These are phyloP conservation scores for Neoaliturus tenellus DNA, from an alignment of 2,888 invertebrate genomes.

Conservation along the genomic window DNA sequence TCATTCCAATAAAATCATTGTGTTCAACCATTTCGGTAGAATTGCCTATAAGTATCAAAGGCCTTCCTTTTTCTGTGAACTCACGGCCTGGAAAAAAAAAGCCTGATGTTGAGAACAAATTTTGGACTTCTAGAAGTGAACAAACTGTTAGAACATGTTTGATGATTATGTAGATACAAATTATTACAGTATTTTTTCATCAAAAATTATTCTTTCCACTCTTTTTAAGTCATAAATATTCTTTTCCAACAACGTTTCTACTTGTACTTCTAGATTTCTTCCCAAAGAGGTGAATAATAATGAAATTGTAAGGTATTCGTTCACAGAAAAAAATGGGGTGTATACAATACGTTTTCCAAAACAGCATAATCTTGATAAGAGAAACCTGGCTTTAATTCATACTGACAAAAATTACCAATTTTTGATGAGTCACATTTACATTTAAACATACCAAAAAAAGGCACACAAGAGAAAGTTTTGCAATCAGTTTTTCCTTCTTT, in stretches of 20 bases:
- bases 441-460: not conserved
- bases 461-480: not conserved
- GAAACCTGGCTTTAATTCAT: not conserved
- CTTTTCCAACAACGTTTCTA: not conserved
- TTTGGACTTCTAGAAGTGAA: not conserved
- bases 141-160: not conserved
- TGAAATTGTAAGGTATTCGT: not conserved
- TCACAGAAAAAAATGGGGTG: not conserved
- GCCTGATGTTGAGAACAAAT: not conserved
- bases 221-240: not conserved
- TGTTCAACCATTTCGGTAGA: not conserved
- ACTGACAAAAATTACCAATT: not conserved
- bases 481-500: not conserved
- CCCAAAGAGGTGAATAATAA: not conserved
- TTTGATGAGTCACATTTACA: not conserved
- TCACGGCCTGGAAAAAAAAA: not conserved
- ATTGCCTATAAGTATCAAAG: not conserved
- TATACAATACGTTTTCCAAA: not conserved
- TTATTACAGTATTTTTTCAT: not conserved
- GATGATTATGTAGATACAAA: not conserved
- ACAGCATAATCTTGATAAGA: not conserved
- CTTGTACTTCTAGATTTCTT: not conserved
- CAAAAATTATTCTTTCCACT: not conserved
- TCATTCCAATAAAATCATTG: not conserved
- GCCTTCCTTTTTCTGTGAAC: not conserved